Evolutionary conservation across 2,888 invertebrate genomes (phyloP).

Genomic region (Caradrina clavipalpis): DNA sequence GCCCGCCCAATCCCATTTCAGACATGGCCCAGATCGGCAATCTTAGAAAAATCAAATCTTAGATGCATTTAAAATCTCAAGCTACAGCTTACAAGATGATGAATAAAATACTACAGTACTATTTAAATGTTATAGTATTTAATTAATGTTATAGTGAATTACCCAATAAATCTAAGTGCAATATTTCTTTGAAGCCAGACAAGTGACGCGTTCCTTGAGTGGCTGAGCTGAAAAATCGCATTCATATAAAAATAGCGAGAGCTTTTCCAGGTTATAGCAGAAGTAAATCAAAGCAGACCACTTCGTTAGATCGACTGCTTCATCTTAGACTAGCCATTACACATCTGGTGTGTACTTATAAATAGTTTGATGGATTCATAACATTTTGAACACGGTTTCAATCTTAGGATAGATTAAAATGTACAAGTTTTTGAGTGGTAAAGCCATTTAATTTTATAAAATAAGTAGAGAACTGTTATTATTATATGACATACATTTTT

Average conservation of each 20-base stretch:
- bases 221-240: slow-evolving; percentile 11
- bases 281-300: slow-evolving; percentile 20
- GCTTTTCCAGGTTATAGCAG: slow-evolving; percentile 28
- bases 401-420: neutral
- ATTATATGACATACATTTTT: too few species aligned
- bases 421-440: neutral
- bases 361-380: slow-evolving; percentile 36
- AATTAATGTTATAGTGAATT: neutral
- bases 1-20: too few species aligned
- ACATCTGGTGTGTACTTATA: slow-evolving; percentile 36
- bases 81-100: too few species aligned
- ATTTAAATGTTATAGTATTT: neutral
- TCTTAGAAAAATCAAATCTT: too few species aligned
- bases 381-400: slow-evolving; percentile 6
- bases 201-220: neutral
- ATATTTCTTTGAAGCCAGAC: neutral
- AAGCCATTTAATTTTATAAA: too few species aligned
- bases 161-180: neutral
- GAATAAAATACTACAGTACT: too few species aligned
- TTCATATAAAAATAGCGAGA: slow-evolving; percentile 8
- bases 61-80: too few species aligned
- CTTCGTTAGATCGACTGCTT: slow-evolving; percentile 19
- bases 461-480: too few species aligned
- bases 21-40: too few species aligned
- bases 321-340: slow-evolving; percentile 3